These are phyloP conservation scores for Triplophysa bombifrons DNA, from an alignment of 2,797 vertebrate species.

Conservation along the genomic window DNA sequence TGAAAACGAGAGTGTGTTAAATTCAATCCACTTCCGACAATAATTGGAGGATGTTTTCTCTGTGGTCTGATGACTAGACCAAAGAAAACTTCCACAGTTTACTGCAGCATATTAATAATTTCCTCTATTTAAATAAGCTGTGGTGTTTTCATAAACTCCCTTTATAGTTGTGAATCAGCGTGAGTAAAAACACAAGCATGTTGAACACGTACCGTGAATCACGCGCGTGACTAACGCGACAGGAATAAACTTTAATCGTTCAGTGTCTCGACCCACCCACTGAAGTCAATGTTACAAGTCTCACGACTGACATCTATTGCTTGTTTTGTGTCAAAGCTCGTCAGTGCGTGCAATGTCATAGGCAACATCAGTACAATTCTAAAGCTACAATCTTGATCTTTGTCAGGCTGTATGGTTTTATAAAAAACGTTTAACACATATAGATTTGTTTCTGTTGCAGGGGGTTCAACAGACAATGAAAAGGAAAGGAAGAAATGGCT, in stretches of 20 bases:
- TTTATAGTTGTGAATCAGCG: slow-evolving; percentile 56
- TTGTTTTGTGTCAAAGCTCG: background rate
- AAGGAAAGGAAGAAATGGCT: too few relatives aligned
- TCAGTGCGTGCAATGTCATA: too few relatives aligned
- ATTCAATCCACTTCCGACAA: slow-evolving; percentile 65
- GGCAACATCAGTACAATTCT: too few relatives aligned
- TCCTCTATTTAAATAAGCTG: slow-evolving; percentile 65
- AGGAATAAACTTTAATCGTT: slow-evolving; percentile 69
- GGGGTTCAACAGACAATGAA: too few relatives aligned
- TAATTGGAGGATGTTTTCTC: slow-evolving; percentile 62
- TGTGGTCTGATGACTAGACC: slow-evolving; percentile 60
- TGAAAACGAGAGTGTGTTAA: slow-evolving; percentile 38
- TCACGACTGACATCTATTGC: slow-evolving; percentile 51
- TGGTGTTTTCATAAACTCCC: slow-evolving; percentile 63
- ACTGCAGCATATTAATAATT: slow-evolving; percentile 65
- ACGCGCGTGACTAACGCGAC: slow-evolving; percentile 71
- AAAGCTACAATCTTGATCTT: too few relatives aligned
- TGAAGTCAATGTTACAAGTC: background rate
- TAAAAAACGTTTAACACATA: too few relatives aligned
- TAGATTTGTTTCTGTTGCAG: too few relatives aligned
- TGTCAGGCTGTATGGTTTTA: too few relatives aligned
- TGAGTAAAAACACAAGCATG: slow-evolving; percentile 59
- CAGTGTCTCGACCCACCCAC: slow-evolving; percentile 5
- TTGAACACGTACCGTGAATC: slow-evolving; percentile 69
- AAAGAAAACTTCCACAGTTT: slow-evolving; percentile 58